These are phyloP conservation scores for Onychostoma macrolepis DNA, from an alignment of 2,113 vertebrate genomes.

Conservation along the genomic window DNA sequence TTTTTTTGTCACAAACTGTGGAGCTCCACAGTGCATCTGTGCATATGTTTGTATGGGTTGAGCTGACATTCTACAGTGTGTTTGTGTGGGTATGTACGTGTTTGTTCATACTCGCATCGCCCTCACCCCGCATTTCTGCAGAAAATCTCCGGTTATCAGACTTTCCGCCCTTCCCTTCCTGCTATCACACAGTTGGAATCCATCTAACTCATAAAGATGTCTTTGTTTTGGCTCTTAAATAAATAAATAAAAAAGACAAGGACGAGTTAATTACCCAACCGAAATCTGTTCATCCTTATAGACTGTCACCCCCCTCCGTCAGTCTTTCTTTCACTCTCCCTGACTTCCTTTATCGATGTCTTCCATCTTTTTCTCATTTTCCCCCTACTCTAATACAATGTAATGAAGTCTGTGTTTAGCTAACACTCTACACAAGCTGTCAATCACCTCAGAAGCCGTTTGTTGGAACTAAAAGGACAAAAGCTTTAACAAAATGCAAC, in stretches of 20 bases:
- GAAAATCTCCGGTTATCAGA: constrained; percentile 16
- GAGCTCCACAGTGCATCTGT: not conserved
- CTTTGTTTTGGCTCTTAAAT: constrained; percentile 41
- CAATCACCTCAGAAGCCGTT: constrained; percentile 38
- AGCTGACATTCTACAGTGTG: constrained; percentile 1
- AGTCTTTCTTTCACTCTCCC: not conserved
- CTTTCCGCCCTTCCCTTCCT: not conserved
- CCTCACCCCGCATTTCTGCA: constrained; percentile 23
- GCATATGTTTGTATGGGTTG: constrained; percentile 3
- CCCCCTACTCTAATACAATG: constrained; percentile 21
- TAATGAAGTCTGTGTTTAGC: constrained; percentile 42
- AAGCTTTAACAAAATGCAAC: constrained; percentile 32
- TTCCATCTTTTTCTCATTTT: constrained; percentile 34
- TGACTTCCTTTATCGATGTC: constrained; percentile 27
- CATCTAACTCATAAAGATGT: constrained; percentile 28
- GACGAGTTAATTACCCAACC: constrained; percentile 37
- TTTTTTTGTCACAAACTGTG: not conserved
- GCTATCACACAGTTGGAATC: constrained; percentile 15
- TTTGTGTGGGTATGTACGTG: not conserved
- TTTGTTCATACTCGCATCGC: constrained; percentile 22
- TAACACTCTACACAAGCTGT: not conserved
- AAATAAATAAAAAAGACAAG: not conserved
- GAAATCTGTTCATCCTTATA: constrained; percentile 52
- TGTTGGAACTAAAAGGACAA: not conserved
- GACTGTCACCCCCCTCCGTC: constrained; percentile 2